phyloP scores from a whole-genome alignment of 2,888 invertebrate genomes.

The Unio pictorum region DNA sequence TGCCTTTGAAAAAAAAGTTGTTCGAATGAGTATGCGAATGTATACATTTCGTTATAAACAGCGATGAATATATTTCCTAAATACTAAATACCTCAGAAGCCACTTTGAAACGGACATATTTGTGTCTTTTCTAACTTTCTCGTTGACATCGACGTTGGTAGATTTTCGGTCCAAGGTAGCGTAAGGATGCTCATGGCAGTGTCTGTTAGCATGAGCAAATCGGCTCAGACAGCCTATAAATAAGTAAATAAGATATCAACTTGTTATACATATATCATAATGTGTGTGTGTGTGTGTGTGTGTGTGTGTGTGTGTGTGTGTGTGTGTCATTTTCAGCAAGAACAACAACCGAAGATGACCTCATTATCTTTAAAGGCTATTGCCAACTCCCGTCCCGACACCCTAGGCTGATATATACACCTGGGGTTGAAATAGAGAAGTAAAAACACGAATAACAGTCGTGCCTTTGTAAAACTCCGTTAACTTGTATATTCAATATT shows the following conservation, averaged over 20 bases:
- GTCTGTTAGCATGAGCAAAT: conserved; percentile 84
- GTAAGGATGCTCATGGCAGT: conserved; percentile 82
- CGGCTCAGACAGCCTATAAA: conserved; percentile 77
- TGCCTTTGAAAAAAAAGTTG: too few relatives aligned
- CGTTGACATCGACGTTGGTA: conserved; percentile 29
- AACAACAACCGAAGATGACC: too few relatives aligned
- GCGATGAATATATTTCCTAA: not conserved
- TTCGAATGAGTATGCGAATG: not conserved
- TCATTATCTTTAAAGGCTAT: too few relatives aligned
- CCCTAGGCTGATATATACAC: too few relatives aligned
- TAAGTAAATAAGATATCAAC: conserved; percentile 22
- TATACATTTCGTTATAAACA: not conserved
- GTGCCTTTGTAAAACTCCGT: too few relatives aligned
- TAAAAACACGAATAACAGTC: too few relatives aligned
- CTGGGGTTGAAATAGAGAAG: too few relatives aligned
- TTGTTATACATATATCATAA: not conserved
- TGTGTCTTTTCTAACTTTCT: conserved; percentile 35
- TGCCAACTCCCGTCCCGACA: too few relatives aligned
- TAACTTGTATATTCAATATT: too few relatives aligned
- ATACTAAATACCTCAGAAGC: conserved; percentile 40
- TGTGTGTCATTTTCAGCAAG: too few relatives aligned
- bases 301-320: too few relatives aligned
- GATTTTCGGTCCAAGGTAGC: conserved; percentile 69
- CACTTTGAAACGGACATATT: conserved; percentile 45
- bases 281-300: too few relatives aligned